A percentile compares a stretch with the other conserved stretches of the same genome.
Conservation (phyloP, 2,113 vertebrate species). For the Motacilla tschutschensis region DNA sequence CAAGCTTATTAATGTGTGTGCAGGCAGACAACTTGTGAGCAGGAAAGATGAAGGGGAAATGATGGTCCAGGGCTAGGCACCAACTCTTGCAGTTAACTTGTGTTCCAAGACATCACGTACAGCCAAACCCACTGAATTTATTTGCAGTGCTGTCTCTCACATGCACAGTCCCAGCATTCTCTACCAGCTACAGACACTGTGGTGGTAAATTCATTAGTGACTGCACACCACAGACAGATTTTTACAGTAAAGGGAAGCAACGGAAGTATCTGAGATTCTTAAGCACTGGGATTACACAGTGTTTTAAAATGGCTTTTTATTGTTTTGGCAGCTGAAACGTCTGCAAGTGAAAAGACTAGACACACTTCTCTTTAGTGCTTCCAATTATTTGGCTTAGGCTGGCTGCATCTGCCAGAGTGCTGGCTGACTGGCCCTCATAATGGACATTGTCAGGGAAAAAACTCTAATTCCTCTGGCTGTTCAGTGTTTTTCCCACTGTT, state of each 20-base stretch:
- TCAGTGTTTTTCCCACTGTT: not conserved
- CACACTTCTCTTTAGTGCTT: slow-evolving; percentile 17
- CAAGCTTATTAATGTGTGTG: not conserved
- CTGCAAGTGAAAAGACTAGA: slow-evolving; percentile 34
- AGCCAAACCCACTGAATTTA: not conserved
- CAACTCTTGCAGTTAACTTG: not conserved
- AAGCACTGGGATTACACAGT: slow-evolving; percentile 1
- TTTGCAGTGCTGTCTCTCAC: not conserved
- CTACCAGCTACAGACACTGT: not conserved
- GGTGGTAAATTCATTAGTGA: slow-evolving; percentile 20
- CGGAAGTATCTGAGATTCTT: slow-evolving; percentile 6
- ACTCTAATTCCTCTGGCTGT: not conserved
- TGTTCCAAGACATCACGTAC: not conserved
- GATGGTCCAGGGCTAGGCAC: not conserved
- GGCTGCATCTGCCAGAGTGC: not conserved
- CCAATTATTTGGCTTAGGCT: slow-evolving; percentile 34
- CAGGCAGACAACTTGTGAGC: not conserved
- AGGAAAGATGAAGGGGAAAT: not conserved
- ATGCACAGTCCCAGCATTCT: not conserved
- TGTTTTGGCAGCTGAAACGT: slow-evolving; percentile 18
- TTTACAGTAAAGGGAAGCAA: slow-evolving; percentile 11
- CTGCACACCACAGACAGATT: not conserved
- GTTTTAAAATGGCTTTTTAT: slow-evolving; percentile 42
- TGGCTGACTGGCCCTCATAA: not conserved
- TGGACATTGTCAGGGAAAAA: not conserved